Percentiles rank a stretch among this genome's conserved stretches.
Conservation (phyloP, 2,797 vertebrate genomes). For the Arremon brunneinucha region DNA sequence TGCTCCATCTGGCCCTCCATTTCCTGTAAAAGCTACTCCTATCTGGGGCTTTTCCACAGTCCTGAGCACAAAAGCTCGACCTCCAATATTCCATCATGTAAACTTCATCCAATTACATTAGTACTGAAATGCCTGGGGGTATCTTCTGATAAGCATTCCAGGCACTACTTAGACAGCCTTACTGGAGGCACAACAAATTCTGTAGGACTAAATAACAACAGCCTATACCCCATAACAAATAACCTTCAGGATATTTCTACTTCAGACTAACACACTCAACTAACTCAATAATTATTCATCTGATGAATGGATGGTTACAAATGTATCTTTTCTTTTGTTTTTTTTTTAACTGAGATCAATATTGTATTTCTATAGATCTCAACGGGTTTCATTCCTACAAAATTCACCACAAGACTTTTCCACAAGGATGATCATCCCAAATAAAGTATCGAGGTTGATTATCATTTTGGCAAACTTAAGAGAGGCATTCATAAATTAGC, state of each 20-base stretch:
- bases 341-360: background rate
- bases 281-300: background rate
- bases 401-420: background rate
- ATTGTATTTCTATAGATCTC: background rate
- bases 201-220: background rate
- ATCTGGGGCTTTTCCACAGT: background rate
- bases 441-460: background rate
- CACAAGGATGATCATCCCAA: background rate
- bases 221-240: background rate
- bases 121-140: background rate
- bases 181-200: background rate
- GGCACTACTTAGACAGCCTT: background rate
- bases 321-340: background rate
- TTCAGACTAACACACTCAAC: background rate
- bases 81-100: background rate
- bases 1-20: constrained; percentile 36
- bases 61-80: background rate
- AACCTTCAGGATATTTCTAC: background rate
- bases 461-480: background rate
- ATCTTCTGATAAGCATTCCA: background rate
- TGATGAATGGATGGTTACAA: background rate
- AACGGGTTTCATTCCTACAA: background rate
- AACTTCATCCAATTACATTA: background rate
- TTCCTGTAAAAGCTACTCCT: constrained; percentile 18
- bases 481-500: background rate